phyloP scores from a whole-genome alignment of 2,113 vertebrate species.

The Corythornis madagascariensis region DNA sequence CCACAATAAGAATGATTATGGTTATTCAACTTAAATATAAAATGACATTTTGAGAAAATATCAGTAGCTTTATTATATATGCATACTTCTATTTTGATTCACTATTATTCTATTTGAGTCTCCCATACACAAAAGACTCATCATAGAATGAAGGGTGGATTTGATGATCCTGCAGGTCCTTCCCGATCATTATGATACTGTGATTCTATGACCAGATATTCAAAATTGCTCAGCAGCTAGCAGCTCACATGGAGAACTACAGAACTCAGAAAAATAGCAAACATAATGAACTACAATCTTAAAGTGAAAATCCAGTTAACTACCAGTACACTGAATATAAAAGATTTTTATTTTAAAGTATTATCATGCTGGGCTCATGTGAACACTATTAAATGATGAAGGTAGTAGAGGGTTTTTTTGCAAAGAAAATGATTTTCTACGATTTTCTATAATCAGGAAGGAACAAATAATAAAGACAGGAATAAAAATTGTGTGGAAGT shows the following conservation, averaged over 20 bases:
- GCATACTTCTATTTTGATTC: not conserved
- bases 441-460: not conserved
- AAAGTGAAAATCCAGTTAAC: not conserved
- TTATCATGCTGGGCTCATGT: not conserved
- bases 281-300: not conserved
- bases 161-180: too few relatives aligned
- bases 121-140: not conserved
- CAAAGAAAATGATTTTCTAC: not conserved
- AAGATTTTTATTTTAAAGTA: slow-evolving; percentile 6
- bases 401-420: not conserved
- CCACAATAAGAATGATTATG: not conserved
- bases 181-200: too few relatives aligned
- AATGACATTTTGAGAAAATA: not conserved
- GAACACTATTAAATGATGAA: not conserved
- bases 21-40: not conserved
- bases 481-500: not conserved
- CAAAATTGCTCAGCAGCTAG: not conserved
- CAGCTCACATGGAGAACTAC: not conserved
- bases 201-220: not conserved
- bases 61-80: not conserved
- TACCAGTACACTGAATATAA: not conserved
- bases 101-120: not conserved
- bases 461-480: not conserved
- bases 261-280: not conserved
- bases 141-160: too few relatives aligned